These are phyloP conservation scores for Anastrepha ludens DNA, from an alignment of 1,140 invertebrate species.

Conservation along the genomic window DNA sequence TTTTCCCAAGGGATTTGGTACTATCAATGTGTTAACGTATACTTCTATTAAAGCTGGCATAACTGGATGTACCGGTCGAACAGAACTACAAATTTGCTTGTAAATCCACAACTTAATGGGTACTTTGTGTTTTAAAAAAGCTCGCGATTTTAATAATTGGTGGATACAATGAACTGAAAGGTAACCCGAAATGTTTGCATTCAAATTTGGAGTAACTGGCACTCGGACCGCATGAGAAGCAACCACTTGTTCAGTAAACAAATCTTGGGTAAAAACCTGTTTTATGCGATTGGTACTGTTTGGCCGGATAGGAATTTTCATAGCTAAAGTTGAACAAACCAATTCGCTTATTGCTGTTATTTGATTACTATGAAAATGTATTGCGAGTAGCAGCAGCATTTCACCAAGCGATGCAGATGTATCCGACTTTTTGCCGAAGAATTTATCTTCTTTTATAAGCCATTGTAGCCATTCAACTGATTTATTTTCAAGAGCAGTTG, in stretches of 20 bases:
- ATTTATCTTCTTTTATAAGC: slow-evolving; percentile 92
- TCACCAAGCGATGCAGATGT: slow-evolving; percentile 93
- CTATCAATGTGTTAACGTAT: slow-evolving; percentile 94
- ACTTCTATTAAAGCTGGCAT: slow-evolving; percentile 95
- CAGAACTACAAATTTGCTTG: slow-evolving; percentile 90
- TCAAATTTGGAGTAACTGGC: slow-evolving; percentile 92
- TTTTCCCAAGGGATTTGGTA: slow-evolving; percentile 79
- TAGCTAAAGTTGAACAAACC: slow-evolving; percentile 94
- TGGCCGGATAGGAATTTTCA: slow-evolving; percentile 94
- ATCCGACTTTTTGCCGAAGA: slow-evolving; percentile 86
- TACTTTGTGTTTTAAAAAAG: slow-evolving; percentile 97
- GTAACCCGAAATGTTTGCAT: slow-evolving; percentile 92
- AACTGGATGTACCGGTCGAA: slow-evolving; percentile 92
- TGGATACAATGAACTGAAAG: slow-evolving; percentile 98
- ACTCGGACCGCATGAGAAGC: slow-evolving; percentile 96
- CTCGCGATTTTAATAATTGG: slow-evolving; percentile 94
- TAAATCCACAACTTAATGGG: slow-evolving; percentile 97
- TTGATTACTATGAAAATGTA: slow-evolving; percentile 97
- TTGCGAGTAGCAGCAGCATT: slow-evolving; percentile 96
- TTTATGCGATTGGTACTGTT: slow-evolving; percentile 94
- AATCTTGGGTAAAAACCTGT: slow-evolving; percentile 96
- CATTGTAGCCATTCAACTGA: slow-evolving; percentile 97
- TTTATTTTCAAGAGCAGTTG: slow-evolving; percentile 87
- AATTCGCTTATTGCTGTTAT: slow-evolving; percentile 92
- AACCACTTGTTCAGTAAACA: slow-evolving; percentile 98